phyloP scores from a whole-genome alignment of 2,797 vertebrate genomes.

The Alosa sapidissima region DNA sequence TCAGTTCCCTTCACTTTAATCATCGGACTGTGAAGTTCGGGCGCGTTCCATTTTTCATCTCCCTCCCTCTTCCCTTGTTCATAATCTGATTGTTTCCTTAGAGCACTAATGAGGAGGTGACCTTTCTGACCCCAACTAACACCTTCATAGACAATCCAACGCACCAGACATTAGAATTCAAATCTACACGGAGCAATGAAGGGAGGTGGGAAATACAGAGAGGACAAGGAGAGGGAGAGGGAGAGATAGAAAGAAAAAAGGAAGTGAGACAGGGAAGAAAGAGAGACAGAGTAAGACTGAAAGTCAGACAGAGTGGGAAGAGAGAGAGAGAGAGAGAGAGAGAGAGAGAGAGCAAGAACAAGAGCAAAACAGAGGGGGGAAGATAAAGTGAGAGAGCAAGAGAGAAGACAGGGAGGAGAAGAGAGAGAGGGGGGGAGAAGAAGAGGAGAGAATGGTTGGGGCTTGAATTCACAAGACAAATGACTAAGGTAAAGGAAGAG shows the following conservation, averaged over 20 bases:
- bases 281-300: not conserved
- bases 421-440: not conserved
- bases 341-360: not conserved
- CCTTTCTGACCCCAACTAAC: conserved; percentile 23
- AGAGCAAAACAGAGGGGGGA: not conserved
- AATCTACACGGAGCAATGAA: not conserved
- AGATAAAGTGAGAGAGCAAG: not conserved
- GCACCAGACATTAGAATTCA: not conserved
- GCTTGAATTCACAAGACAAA: conserved; percentile 68
- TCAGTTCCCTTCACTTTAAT: conserved; percentile 2
- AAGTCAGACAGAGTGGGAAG: not conserved
- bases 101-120: conserved; percentile 18
- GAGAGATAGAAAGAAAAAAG: not conserved
- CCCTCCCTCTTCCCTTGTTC: not conserved
- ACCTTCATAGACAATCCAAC: conserved; percentile 3
- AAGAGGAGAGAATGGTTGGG: not conserved
- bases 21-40: not conserved
- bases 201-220: not conserved
- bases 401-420: not conserved
- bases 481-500: conserved; percentile 66
- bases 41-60: not conserved
- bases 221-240: not conserved
- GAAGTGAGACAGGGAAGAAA: not conserved
- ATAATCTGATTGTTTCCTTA: not conserved
- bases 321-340: conserved; percentile 2